Conservation (phyloP, 2,888 invertebrate species). For the Chrysina gloriosa region DNA sequence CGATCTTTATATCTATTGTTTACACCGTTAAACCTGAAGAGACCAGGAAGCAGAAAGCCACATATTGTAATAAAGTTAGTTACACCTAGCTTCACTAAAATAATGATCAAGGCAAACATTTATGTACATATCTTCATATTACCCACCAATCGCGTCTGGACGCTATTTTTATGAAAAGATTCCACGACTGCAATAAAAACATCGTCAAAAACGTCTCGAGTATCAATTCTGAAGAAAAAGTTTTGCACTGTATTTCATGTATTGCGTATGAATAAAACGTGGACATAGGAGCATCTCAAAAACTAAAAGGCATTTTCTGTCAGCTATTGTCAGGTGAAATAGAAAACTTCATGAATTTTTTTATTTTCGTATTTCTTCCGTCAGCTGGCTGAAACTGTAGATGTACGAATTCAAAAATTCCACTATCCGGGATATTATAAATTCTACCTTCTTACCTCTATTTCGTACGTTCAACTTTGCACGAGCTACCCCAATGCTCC, state of each 20-base stretch:
- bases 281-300: not conserved
- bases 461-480: conserved; percentile 33
- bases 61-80: too few relatives aligned
- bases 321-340: conserved; percentile 37
- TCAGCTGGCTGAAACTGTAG: conserved; percentile 27
- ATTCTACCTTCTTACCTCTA: conserved; percentile 20
- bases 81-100: too few relatives aligned
- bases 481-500: conserved; percentile 1
- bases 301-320: conserved; percentile 33
- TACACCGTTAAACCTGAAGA: too few relatives aligned
- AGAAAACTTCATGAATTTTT: conserved; percentile 35
- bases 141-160: too few relatives aligned
- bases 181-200: too few relatives aligned
- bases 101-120: too few relatives aligned
- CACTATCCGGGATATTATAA: conserved; percentile 33
- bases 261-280: conserved; percentile 17
- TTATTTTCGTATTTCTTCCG: conserved; percentile 24
- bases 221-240: too few relatives aligned
- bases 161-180: too few relatives aligned
- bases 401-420: conserved; percentile 36
- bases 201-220: not conserved
- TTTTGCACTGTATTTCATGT: conserved; percentile 9
- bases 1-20: too few relatives aligned
- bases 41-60: too few relatives aligned
- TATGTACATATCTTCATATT: too few relatives aligned